Evolutionary conservation across 2,113 vertebrate species (phyloP).

Genomic region (Cottus gobio): DNA sequence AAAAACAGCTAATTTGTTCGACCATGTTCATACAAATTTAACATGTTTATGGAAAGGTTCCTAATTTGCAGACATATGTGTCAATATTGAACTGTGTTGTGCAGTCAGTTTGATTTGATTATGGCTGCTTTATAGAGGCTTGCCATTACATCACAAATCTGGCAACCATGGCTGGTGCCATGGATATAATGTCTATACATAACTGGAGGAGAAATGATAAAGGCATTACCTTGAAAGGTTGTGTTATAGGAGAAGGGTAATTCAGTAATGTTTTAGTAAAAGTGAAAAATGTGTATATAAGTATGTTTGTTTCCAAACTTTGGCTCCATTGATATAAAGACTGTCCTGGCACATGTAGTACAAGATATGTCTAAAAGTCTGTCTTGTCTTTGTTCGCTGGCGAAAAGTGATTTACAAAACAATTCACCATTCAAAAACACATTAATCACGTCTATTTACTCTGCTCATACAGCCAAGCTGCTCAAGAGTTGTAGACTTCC

Average conservation of each 20-base stretch:
- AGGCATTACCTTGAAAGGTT: background rate
- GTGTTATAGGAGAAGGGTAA: background rate
- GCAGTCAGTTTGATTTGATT: conserved; percentile 24
- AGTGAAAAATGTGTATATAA: background rate
- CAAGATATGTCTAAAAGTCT: background rate
- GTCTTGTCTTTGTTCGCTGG: no score
- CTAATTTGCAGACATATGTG: conserved; percentile 34
- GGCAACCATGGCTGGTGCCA: conserved; percentile 12
- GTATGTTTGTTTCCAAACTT: conserved; percentile 5
- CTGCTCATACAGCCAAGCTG: conserved; percentile 30
- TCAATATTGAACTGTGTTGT: conserved; percentile 50
- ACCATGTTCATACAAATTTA: conserved; percentile 19
- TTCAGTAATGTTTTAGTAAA: conserved; percentile 25
- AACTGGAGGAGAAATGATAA: background rate
- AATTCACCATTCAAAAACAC: conserved; percentile 22
- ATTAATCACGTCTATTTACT: conserved; percentile 8
- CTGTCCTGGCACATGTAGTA: background rate
- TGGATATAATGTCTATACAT: conserved; percentile 15
- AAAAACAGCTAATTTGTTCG: conserved; percentile 20
- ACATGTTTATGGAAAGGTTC: background rate
- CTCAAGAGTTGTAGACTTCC: conserved; percentile 29
- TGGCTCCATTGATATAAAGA: background rate
- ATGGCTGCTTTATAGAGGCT: conserved; percentile 51
- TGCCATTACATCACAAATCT: conserved; percentile 29
- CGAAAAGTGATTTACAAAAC: no score